These are phyloP conservation scores for Cossypha polioptera DNA, from an alignment of 2,797 vertebrate genomes.

Conservation along the genomic window DNA sequence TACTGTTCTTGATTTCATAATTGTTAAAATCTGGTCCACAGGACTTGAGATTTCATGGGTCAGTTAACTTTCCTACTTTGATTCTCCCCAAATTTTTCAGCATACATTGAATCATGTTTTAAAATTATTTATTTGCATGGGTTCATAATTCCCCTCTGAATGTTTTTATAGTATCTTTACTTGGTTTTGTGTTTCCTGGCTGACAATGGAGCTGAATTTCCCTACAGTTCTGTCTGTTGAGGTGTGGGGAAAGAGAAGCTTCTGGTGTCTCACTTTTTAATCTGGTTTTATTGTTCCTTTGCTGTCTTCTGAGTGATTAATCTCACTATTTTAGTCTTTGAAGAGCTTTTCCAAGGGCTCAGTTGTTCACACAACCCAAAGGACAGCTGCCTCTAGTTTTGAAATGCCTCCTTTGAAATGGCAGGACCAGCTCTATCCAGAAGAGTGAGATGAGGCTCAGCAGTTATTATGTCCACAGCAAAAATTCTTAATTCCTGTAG, in stretches of 20 bases:
- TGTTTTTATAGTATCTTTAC: not conserved
- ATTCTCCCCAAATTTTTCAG: not conserved
- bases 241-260: not conserved
- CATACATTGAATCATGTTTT: not conserved
- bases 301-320: constrained; percentile 18
- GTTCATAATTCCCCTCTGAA: not conserved
- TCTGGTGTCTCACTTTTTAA: not conserved
- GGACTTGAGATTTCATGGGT: not conserved
- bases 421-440: not conserved
- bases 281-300: constrained; percentile 30
- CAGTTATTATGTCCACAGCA: not conserved
- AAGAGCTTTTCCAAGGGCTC: not conserved
- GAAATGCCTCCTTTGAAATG: not conserved
- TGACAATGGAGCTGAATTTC: not conserved
- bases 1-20: not conserved
- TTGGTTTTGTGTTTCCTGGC: not conserved
- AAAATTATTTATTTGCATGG: not conserved
- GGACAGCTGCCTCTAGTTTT: not conserved
- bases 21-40: not conserved
- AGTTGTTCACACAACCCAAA: not conserved
- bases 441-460: not conserved
- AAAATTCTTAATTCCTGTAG: not conserved
- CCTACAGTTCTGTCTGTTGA: not conserved
- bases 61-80: not conserved
- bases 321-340: not conserved